Percentiles rank a stretch among this genome's conserved stretches.
Evolutionary conservation across 2,797 vertebrate species (phyloP).

Genomic region (Cottoperca gobio): DNA sequence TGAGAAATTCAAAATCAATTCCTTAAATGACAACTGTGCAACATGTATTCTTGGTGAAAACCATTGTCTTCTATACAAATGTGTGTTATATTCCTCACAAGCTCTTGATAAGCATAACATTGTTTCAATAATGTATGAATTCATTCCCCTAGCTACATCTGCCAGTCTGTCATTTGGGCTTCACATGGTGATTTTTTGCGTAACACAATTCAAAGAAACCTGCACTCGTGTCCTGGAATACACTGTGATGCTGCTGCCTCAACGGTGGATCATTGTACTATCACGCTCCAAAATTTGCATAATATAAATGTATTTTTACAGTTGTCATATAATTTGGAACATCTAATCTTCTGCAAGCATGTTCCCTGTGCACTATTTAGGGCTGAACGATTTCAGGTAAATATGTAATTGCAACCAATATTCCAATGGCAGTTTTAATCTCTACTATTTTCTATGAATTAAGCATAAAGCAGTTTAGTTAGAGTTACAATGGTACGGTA

Average conservation of each 20-base stretch:
- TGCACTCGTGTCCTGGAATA: slow-evolving; percentile 15
- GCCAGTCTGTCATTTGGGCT: too few relatives aligned
- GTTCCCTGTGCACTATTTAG: background rate
- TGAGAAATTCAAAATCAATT: slow-evolving; percentile 12
- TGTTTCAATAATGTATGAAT: slow-evolving; percentile 2
- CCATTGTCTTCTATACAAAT: background rate
- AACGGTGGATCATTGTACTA: background rate
- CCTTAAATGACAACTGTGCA: slow-evolving; percentile 14
- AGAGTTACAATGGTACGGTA: too few relatives aligned
- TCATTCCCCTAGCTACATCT: slow-evolving; percentile 1
- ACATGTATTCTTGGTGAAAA: slow-evolving; percentile 5
- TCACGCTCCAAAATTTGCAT: slow-evolving; percentile 17
- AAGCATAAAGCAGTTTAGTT: too few relatives aligned
- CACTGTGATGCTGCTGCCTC: slow-evolving; percentile 11
- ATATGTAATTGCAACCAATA: background rate
- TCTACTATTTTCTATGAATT: background rate
- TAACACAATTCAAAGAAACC: slow-evolving; percentile 82
- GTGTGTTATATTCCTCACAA: background rate
- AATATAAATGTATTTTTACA: slow-evolving; percentile 20
- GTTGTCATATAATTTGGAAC: slow-evolving; percentile 9
- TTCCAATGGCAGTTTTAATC: background rate
- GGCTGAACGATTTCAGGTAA: background rate
- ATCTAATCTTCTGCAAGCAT: background rate
- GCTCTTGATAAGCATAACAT: background rate
- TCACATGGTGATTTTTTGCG: too few relatives aligned